Evolutionary conservation across 2,888 invertebrate species (phyloP), one percentile per base, ranked within the genome.

Genomic region (Colostygia pectinataria): DNA sequence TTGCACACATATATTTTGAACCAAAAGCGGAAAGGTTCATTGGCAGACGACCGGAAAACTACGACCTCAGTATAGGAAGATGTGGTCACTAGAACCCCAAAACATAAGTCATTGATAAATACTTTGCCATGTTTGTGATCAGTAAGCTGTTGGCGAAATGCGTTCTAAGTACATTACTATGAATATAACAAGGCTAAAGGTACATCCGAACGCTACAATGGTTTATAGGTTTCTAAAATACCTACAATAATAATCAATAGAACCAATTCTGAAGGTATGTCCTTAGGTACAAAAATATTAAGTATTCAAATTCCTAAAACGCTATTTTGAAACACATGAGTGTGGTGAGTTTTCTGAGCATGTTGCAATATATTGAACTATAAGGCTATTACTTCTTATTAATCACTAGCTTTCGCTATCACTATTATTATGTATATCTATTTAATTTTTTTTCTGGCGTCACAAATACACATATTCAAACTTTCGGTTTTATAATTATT

Each of bases 151-250:
- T 8, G 29, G 14, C 31, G 7, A 39, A 40, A 32, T 31, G 31
- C 31, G n/a, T 40, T 40, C 40, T 40, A 40, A 24, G 6, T 40
- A 39, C 20, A 40, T 9, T 12, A 28, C 28, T 20, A 23, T 10
- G 15, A n/a, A n/a, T n/a, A 29, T 24, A 40, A 40, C 31, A 24
- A 28, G 8, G 40, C 29, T 24, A 24, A 31, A 14, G 31, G 7
- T 29, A 40, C 20, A 20, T 20, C 23, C 12, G 20, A 23, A 40
- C 13, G 13, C 29, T 40, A 40, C 31, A 20, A 3, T 23, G 31
- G n/a, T n/a, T n/a, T n/a, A n/a, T n/a, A 9, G 31, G 31, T 12
- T 23, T 31, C 24, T 9, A 13, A 34, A 31, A 40, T 13, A 23
- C 2, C 39, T 40, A 40, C 29, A n/a, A 33, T 18, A 31, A 14